Percentiles rank a stretch among this genome's conserved stretches.
phyloP scores from a whole-genome alignment of 2,113 vertebrate genomes.

The Nothocercus nigrocapillus region DNA sequence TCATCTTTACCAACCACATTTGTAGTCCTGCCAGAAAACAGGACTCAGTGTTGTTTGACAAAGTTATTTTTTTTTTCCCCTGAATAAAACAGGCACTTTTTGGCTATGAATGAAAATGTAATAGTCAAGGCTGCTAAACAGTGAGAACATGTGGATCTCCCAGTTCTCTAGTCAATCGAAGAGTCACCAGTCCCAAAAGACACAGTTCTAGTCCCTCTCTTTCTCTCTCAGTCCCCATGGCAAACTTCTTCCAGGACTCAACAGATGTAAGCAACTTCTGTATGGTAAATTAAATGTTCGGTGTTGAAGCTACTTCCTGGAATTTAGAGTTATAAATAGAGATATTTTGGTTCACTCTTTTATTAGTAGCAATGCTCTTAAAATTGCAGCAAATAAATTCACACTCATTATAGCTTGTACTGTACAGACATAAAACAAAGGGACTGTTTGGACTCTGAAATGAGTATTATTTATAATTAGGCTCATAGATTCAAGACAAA shows the following conservation, averaged over 20 bases:
- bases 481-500: neutral
- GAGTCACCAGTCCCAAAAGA: neutral
- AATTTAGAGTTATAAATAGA: neutral
- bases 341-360: neutral
- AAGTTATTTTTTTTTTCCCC: conserved; percentile 27
- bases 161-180: neutral
- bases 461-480: neutral
- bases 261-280: neutral
- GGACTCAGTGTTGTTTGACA: conserved; percentile 25
- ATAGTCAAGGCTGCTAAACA: conserved; percentile 15
- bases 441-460: neutral
- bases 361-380: neutral
- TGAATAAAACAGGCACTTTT: conserved; percentile 14
- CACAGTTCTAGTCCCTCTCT: neutral
- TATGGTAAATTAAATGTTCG: neutral
- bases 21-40: neutral
- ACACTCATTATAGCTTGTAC: neutral
- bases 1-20: conserved; percentile 15
- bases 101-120: conserved; percentile 32
- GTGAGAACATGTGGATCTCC: neutral
- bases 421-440: neutral
- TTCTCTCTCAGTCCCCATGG: neutral
- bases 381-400: neutral
- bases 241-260: neutral
- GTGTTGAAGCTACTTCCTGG: neutral